These are phyloP conservation scores for Holothuria scabra DNA, from an alignment of 53 echinoderm and acorn worm genomes.

Conservation along the genomic window DNA sequence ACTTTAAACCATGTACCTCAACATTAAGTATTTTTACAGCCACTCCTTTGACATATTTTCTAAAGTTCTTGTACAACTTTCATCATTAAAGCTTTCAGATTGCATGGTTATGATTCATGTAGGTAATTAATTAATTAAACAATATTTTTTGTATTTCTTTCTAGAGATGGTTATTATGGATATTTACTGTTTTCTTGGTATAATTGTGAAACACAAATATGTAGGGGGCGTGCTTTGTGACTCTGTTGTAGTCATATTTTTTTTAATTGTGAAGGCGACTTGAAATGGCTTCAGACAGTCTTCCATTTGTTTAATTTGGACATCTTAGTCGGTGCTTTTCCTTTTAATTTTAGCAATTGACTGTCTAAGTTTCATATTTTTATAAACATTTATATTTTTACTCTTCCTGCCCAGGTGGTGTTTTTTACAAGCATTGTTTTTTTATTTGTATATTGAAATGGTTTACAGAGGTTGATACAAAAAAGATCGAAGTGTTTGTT, in stretches of 20 bases:
- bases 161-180: no score
- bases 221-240: neutral
- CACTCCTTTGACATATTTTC: no score
- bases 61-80: no score
- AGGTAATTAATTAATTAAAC: no score
- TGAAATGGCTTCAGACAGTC: constrained; percentile 26
- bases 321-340: constrained; percentile 6
- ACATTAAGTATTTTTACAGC: no score
- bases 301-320: neutral
- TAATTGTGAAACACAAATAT: neutral
- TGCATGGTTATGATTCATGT: no score
- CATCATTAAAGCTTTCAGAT: no score
- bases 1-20: no score
- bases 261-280: constrained; percentile 2
- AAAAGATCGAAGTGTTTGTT: no score
- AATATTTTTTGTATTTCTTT: no score
- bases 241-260: constrained; percentile 2
- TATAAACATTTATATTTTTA: constrained; percentile 43
- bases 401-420: constrained; percentile 31
- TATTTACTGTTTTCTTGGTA: constrained; percentile 47
- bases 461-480: neutral
- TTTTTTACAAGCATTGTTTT: constrained; percentile 10
- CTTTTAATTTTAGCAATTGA: constrained; percentile 18
- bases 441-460: constrained; percentile 5
- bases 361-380: constrained; percentile 29